A percentile compares a stretch with the other conserved stretches of the same genome.
Evolutionary conservation across 2,888 invertebrate genomes (phyloP).

Genomic region (Erannis defoliaria): DNA sequence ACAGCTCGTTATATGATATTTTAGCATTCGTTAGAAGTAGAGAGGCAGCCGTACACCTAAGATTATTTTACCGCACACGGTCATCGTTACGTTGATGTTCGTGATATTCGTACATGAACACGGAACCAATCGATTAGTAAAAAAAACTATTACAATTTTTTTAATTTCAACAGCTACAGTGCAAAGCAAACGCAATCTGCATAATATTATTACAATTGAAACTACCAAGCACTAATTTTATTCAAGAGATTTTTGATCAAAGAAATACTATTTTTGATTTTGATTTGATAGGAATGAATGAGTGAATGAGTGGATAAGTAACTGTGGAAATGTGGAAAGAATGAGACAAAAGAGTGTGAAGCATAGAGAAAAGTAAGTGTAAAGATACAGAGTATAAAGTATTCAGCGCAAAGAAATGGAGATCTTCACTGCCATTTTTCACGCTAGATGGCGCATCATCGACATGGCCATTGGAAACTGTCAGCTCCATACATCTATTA

Average conservation of each 20-base stretch:
- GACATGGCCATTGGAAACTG: too few species aligned
- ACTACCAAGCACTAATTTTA: background rate
- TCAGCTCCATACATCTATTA: too few species aligned
- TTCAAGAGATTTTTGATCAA: background rate
- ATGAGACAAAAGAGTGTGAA: too few species aligned
- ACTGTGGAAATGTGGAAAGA: too few species aligned
- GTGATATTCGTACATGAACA: background rate
- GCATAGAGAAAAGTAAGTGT: too few species aligned
- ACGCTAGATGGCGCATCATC: too few species aligned
- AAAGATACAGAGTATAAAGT: too few species aligned
- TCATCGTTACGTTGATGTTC: conserved; percentile 12
- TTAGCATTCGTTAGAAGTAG: background rate
- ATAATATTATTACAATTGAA: background rate
- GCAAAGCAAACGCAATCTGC: background rate
- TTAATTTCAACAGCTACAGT: background rate
- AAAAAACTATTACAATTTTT: background rate
- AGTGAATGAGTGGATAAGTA: too few species aligned
- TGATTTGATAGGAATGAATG: too few species aligned
- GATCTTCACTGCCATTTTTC: too few species aligned
- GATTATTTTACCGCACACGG: background rate
- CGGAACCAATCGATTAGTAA: background rate
- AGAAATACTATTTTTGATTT: too few species aligned
- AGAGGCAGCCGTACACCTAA: background rate
- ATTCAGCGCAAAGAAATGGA: too few species aligned
- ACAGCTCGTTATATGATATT: background rate